Base-by-base conservation (phyloP, 1,140 invertebrate species). In the Meloidogyne exigua region DNA sequence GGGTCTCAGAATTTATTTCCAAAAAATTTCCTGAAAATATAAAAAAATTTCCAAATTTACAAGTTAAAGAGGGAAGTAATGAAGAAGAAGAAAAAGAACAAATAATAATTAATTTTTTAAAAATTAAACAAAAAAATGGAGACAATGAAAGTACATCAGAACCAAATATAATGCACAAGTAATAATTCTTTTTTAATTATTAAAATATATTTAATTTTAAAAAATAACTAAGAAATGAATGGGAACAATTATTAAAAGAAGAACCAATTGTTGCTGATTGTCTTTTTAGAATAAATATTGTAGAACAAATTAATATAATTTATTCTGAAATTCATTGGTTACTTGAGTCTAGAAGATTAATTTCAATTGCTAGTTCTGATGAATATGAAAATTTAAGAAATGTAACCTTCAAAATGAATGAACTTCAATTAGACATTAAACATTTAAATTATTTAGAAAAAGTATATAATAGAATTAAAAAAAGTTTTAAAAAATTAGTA, bases 201-300 rank as follows among this genome's bases (percentile, higher is more conserved):
- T 9, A 9, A 39, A 4, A 32, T 32, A 32, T 32, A 32, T 32
- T 32, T 32, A 32, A 32, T 32, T 32, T 32, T 32, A 32, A 32
- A 32, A 32, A 32, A 3, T 3, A 32, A 32, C n/a, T n/a, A 39
- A 57, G 49, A 57, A 21, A 57, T n/a, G 49, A 57, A 57, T 57
- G 49, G 49, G 49, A 57, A 57, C 49, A 57, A 57, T n/a, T 57
- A n/a, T 57, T 57, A 57, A 57, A 57, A 57, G 49, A 57, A 57
- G 49, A 57, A 7, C 49, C 49, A 21, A n/a, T 57, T 21, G 5
- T 57, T 57, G 18, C 49, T 57, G 49, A 57, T 57, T 57, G 49
- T 12, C n/a, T 57, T n/a, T n/a, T 57, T 9, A 57, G 21, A 57
- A 57, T 57, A n/a, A 15, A 57, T 57, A 57, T 57, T 57, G 49